Percentiles rank a stretch among this genome's conserved stretches.
phyloP scores from a whole-genome alignment of 2,797 vertebrate genomes.

The Lophotriccus pileatus region DNA sequence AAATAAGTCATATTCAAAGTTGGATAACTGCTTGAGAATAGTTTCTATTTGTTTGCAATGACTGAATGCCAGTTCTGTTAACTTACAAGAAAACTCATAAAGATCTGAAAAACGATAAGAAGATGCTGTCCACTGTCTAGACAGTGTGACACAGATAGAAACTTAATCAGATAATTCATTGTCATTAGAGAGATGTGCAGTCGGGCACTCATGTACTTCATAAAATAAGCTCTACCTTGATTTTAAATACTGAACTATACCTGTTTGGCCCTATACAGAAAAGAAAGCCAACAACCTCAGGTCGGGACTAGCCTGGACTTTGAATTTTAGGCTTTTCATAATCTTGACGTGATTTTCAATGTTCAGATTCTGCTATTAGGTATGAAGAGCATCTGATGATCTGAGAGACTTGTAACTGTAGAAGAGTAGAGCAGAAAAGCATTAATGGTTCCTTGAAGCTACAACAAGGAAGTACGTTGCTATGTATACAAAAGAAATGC shows the following conservation, averaged over 20 bases:
- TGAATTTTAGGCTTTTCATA: background rate
- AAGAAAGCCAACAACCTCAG: background rate
- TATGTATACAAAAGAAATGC: background rate
- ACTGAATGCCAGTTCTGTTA: background rate
- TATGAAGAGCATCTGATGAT: background rate
- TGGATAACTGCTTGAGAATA: background rate
- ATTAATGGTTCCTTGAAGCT: background rate
- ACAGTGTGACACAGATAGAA: background rate
- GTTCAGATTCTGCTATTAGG: background rate
- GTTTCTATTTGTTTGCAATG: background rate
- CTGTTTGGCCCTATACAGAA: background rate
- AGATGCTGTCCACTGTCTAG: background rate
- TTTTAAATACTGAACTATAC: background rate
- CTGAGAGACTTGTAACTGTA: background rate
- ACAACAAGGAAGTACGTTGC: fast-evolving
- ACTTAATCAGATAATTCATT: background rate
- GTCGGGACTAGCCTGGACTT: background rate
- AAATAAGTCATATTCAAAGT: background rate
- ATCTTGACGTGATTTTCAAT: background rate
- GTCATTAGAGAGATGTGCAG: background rate
- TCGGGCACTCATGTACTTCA: background rate
- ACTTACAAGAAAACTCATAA: background rate
- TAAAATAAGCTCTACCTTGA: background rate
- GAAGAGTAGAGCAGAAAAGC: background rate
- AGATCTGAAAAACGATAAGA: background rate